Evolutionary conservation across 2,888 invertebrate genomes (phyloP).

Genomic region (Acronicta aceris): DNA sequence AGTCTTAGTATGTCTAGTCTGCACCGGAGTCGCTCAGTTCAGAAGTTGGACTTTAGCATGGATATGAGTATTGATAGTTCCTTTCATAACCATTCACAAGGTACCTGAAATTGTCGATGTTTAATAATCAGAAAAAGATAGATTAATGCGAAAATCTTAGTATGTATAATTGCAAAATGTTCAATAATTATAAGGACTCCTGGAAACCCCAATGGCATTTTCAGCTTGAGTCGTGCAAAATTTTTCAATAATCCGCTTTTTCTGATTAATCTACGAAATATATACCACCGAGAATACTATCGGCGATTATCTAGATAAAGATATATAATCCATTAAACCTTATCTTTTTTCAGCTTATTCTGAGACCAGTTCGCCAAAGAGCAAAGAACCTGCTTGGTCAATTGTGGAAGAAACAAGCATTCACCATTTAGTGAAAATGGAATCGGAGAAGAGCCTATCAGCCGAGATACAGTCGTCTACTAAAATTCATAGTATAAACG

Average conservation of each 20-base stretch:
- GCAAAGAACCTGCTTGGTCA: slow-evolving; percentile 71
- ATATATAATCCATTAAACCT: too few relatives aligned
- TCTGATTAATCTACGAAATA: background rate
- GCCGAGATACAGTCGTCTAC: slow-evolving; percentile 68
- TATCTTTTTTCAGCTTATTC: slow-evolving; percentile 71
- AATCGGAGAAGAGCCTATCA: slow-evolving; percentile 59
- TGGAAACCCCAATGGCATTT: too few relatives aligned
- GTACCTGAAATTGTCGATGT: slow-evolving; percentile 53
- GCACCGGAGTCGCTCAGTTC: slow-evolving; percentile 83
- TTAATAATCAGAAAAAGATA: too few relatives aligned
- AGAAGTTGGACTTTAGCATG: slow-evolving; percentile 87
- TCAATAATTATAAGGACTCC: too few relatives aligned
- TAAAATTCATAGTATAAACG: slow-evolving; percentile 63
- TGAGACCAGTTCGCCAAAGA: slow-evolving; percentile 64
- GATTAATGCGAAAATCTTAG: background rate
- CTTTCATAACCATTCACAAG: slow-evolving; percentile 76
- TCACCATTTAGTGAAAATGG: slow-evolving; percentile 69
- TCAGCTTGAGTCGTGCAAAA: too few relatives aligned
- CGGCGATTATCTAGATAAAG: too few relatives aligned
- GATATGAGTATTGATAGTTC: slow-evolving; percentile 88
- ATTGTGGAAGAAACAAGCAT: slow-evolving; percentile 73
- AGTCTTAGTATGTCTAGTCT: slow-evolving; percentile 82
- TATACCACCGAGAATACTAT: too few relatives aligned
- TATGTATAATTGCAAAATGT: background rate
- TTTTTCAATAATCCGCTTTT: background rate